These are phyloP conservation scores for Falco columbarius DNA, from an alignment of 2,797 vertebrate species.

Conservation along the genomic window DNA sequence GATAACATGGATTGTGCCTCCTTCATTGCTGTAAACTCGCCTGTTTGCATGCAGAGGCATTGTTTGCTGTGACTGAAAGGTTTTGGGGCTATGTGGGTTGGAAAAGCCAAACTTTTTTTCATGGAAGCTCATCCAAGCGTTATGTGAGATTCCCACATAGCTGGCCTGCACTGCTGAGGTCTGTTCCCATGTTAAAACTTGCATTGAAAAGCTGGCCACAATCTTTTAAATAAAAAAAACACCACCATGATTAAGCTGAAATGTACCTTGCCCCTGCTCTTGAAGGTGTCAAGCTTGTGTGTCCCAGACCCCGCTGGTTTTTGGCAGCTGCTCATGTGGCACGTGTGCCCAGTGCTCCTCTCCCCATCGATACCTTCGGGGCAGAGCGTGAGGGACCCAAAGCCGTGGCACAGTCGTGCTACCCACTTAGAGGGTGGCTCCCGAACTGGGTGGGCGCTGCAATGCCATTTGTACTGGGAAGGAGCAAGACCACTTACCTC, in stretches of 20 bases:
- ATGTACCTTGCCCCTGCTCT: background rate
- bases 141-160: background rate
- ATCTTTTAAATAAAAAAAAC: background rate
- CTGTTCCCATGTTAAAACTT: rapidly evolving
- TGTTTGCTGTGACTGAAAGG: rapidly evolving
- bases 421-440: rapidly evolving
- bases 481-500: slow-evolving; percentile 16
- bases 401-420: rapidly evolving
- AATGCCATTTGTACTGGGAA: rapidly evolving
- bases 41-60: rapidly evolving
- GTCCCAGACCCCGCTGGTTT: background rate
- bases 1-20: rapidly evolving
- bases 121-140: background rate
- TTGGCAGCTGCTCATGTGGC: rapidly evolving
- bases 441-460: rapidly evolving
- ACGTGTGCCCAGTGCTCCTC: rapidly evolving
- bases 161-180: background rate
- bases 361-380: rapidly evolving
- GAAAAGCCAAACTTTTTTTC: background rate
- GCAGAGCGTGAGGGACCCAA: rapidly evolving
- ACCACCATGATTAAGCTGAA: background rate
- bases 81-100: rapidly evolving
- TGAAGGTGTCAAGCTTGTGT: background rate
- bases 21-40: rapidly evolving
- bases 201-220: background rate